phyloP scores from a whole-genome alignment of 2,888 invertebrate species.

The Eupithecia abbreviata region DNA sequence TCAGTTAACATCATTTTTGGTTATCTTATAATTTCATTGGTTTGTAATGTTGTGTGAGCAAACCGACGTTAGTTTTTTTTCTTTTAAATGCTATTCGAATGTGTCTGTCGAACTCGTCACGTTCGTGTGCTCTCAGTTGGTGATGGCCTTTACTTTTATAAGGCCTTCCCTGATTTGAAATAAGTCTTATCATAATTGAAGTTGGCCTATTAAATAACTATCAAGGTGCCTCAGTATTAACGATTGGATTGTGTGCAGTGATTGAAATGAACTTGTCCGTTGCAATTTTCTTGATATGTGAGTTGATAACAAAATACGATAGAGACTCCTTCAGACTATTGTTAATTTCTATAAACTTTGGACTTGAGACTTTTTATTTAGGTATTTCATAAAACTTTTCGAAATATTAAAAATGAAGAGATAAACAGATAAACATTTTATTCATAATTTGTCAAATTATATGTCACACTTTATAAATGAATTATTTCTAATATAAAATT shows the following conservation, averaged over 20 bases:
- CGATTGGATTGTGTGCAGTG: slow-evolving; percentile 37
- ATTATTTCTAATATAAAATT: no score
- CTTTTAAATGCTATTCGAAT: neutral
- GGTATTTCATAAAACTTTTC: no score
- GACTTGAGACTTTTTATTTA: no score
- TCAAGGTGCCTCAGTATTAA: slow-evolving; percentile 26
- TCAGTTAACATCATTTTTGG: no score
- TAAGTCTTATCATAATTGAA: slow-evolving; percentile 46
- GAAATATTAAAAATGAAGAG: no score
- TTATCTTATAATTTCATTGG: neutral
- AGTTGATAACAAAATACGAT: slow-evolving; percentile 14
- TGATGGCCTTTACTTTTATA: neutral
- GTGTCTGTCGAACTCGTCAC: neutral
- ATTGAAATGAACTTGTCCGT: slow-evolving; percentile 38
- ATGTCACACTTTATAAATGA: no score
- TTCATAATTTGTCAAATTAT: no score
- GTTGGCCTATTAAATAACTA: slow-evolving; percentile 32
- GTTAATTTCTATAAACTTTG: no score
- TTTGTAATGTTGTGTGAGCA: neutral
- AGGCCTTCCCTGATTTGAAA: slow-evolving; percentile 11
- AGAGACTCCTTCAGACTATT: neutral
- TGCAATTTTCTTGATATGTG: slow-evolving; percentile 33
- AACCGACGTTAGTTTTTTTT: neutral
- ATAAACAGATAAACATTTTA: no score
- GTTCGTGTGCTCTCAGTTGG: neutral